Evolutionary conservation across 2,113 vertebrate species (phyloP), one percentile per base, ranked within the genome.

Genomic region (Orthonyx spaldingii): DNA sequence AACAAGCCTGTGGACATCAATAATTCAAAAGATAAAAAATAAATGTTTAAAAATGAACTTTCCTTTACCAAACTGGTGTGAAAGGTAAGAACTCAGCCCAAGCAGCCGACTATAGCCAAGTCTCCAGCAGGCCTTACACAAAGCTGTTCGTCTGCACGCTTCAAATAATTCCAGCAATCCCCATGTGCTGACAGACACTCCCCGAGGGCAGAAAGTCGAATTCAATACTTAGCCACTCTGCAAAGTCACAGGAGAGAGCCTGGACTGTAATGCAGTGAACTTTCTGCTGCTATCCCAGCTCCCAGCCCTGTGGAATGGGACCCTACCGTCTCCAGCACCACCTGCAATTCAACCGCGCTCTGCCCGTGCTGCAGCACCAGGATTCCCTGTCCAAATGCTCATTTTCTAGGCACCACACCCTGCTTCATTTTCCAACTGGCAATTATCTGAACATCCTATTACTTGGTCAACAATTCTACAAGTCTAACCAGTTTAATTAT

Each of bases 171-270:
- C 74, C 93, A 88, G 83, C 83, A 50, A 55, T 9, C 57, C 71
- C 75, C 18, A 2, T 44, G 59, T 55, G 50, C 90, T 94, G 69
- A 90, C 66, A 97, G 89, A 77, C 70, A 42, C 84, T 84, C 74
- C 90, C 84, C 47, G 1, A 82, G 93, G 94, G 64, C 64, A 63
- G 70, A 94, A 96, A 97, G 93, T 84, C 72, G 10, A 94, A 94
- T 97, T 97, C 91, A 94, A 84, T 95, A 93, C 96, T 96, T 75
- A 94, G 84, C 90, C 86, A 65, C 90, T 85, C 28, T 50, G 81
- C 81, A 90, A 93, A 97, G 89, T 22, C 86, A 46, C 86, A 42
- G 91, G 59, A 79, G 84, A 76, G n/a, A 90, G 92, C 90, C 81
- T 83, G 87, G 76, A 35, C 72, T 92, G 37, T 22, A n/a, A 28